Evolutionary conservation across 2,113 vertebrate species (phyloP), one percentile per base, ranked within the genome.

Genomic region (Laterallus jamaicensis): DNA sequence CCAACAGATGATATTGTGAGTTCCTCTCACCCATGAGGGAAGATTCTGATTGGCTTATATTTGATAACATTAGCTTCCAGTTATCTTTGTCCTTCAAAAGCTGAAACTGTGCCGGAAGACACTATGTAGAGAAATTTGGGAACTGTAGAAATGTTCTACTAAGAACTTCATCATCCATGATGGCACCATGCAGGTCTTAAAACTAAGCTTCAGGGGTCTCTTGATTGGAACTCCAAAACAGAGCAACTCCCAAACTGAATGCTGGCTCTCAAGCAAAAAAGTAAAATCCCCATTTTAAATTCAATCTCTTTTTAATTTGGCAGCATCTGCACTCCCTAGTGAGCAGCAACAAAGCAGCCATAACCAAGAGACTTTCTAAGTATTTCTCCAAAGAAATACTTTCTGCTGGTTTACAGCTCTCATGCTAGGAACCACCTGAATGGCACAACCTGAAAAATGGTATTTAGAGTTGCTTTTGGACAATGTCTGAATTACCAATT

Each of bases 341-440:
- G 35, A 82, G 35, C 6, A 64, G 37, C 54, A 40, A 79, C 89
- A 66, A 75, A 95, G 18, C 62, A 66, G 26, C 29, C 40, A 40
- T 50, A 87, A 60, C 31, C 6, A 14, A 68, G 35, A 28, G 31
- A 25, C 17, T 60, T 68, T 22, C 2, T 44, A 40, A 50, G 15
- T 28, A 32, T 89, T 95, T 84, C 28, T 60, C 32, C 18, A 37
- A 26, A 7, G 50, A 86, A 63, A 70, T 44, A 26, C 60, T 82
- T 60, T 82, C 42, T 60, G 58, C 77, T 37, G 29, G 71, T 86
- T 93, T 94, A 91, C 10, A 84, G 49, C 55, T 89, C 58, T 87
- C 14, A 17, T 2, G 2, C 35, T 52, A 15, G 35, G 68, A 52
- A 60, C 32, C 9, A 49, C 21, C 13, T 2, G 1, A 71, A 5